A percentile compares a stretch with the other conserved stretches of the same genome.
Evolutionary conservation across 2,113 vertebrate species (phyloP).

Genomic region (Xiphias gladius): DNA sequence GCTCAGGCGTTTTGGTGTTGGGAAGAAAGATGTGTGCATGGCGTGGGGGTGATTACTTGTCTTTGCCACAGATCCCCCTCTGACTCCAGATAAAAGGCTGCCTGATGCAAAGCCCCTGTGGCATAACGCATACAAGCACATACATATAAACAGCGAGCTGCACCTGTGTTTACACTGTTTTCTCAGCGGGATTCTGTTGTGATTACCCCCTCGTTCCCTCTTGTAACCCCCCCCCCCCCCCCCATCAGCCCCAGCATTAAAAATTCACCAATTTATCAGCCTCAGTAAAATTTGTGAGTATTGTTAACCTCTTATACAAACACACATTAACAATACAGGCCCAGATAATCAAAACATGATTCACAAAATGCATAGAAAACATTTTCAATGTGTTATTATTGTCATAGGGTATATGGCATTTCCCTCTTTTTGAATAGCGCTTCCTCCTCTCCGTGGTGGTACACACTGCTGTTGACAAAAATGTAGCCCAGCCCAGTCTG

Average conservation of each 20-base stretch:
- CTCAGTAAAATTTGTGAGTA: background rate
- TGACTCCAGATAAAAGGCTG: constrained; percentile 52
- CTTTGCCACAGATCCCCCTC: constrained; percentile 52
- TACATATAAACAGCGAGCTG: constrained; percentile 12
- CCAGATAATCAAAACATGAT: background rate
- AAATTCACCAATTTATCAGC: constrained; percentile 34
- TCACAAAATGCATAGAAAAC: constrained; percentile 19
- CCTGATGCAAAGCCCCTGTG: constrained; percentile 51
- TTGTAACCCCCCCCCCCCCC: too few relatives aligned
- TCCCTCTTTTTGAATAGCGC: constrained; percentile 42
- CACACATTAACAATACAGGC: constrained; percentile 16
- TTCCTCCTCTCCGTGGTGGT: constrained; percentile 22
- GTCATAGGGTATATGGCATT: constrained; percentile 33
- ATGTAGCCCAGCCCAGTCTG: constrained; percentile 10
- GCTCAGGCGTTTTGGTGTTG: constrained; percentile 40
- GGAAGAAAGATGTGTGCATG: constrained; percentile 26
- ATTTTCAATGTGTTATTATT: constrained; percentile 30
- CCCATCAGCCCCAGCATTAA: constrained; percentile 14
- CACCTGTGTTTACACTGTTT: constrained; percentile 53
- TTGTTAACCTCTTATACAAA: constrained; percentile 20
- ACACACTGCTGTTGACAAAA: constrained; percentile 36
- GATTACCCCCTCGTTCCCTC: constrained; percentile 11
- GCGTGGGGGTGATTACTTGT: constrained; percentile 37
- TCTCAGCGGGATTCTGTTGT: constrained; percentile 30
- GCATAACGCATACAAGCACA: constrained; percentile 37